Base-by-base conservation (phyloP, 1,140 invertebrate species). In the Caenorhabditis tropicalis region DNA sequence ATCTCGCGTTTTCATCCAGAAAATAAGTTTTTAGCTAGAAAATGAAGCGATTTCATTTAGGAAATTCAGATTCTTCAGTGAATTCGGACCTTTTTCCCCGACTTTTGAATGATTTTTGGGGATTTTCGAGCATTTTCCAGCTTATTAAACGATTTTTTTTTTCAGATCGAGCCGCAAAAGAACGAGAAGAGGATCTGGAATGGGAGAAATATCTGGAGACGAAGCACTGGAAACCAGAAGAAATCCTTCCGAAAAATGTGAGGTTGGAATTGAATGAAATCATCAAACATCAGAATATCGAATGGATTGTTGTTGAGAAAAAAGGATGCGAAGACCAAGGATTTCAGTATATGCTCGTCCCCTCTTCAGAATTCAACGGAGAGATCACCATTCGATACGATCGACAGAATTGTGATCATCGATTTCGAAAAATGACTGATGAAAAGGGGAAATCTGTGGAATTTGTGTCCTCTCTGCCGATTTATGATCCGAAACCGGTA, bases 231-330 rank as follows among this genome's bases (percentile, higher is more conserved):
- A 21, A 24, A 24, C 21, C 19, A 3, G 48, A 51, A n/a, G n/a
- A 27, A n/a, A 24, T 27, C 2, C 1, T 27, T n/a, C 15, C 53
- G 10, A n/a, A n/a, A 0, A 9, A 27, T 0, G 2, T 56, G 6
- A 9, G 7, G 0, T 24, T 56, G 6, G 53, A 56, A 56, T 6
- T 56, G 21, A 15, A 27, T 3, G 21, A 56, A 15, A 0, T n/a
- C 9, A 27, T 56, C 6, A 5, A 15, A 27, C 24, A 27, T 56
- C 5, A 56, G 15, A 24, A 56, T 24, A 27, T 9, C 39, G n/a
- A 74, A 24, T 74, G 65, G 65, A 46, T 31, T 10, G 65, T 74
- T 4, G 36, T 74, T 12, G 65, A 74, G 65, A 74, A 74, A n/a
- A 74, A 74, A 24, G 65, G 65, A 2, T 74, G 36, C 15, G 36